Conservation (phyloP, 2,888 invertebrate species). For the Punctoribates punctum region DNA sequence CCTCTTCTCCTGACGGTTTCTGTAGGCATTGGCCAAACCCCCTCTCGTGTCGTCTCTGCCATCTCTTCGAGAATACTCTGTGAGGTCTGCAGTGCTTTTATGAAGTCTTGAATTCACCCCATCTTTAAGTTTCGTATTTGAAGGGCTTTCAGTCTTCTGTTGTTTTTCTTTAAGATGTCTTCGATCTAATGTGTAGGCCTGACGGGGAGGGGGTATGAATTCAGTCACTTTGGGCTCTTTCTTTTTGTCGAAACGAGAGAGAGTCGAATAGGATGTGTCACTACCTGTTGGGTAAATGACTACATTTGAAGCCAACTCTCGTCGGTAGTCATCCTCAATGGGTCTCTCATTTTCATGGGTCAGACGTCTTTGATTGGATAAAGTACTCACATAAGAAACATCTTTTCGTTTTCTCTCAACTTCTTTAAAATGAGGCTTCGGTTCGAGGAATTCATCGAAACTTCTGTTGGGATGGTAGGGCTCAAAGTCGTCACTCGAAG, state of each 20-base stretch:
- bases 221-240: not conserved
- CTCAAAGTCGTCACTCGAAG: slow-evolving; percentile 38
- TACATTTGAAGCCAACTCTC: slow-evolving; percentile 46
- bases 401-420: slow-evolving; percentile 46
- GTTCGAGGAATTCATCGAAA: slow-evolving; percentile 41
- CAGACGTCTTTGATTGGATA: not conserved
- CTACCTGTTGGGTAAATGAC: slow-evolving; percentile 44
- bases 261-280: slow-evolving; percentile 34
- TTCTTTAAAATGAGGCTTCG: slow-evolving; percentile 46
- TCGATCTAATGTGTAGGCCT: slow-evolving; percentile 40
- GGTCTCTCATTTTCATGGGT: not conserved
- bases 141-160: not conserved
- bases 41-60: slow-evolving; percentile 44
- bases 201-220: slow-evolving; percentile 9
- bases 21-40: slow-evolving; percentile 48
- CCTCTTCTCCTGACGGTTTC: slow-evolving; percentile 46
- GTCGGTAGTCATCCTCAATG: slow-evolving; percentile 47
- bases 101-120: slow-evolving; percentile 23
- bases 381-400: slow-evolving; percentile 46
- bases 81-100: slow-evolving; percentile 36
- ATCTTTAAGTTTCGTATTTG: not conserved
- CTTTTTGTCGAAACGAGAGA: slow-evolving; percentile 33
- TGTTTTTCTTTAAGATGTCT: slow-evolving; percentile 21
- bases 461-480: slow-evolving; percentile 44
- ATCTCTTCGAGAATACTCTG: slow-evolving; percentile 15